These are phyloP conservation scores for Brachionus manjavacas DNA, from an alignment of 1,140 invertebrate species.

Conservation along the genomic window DNA sequence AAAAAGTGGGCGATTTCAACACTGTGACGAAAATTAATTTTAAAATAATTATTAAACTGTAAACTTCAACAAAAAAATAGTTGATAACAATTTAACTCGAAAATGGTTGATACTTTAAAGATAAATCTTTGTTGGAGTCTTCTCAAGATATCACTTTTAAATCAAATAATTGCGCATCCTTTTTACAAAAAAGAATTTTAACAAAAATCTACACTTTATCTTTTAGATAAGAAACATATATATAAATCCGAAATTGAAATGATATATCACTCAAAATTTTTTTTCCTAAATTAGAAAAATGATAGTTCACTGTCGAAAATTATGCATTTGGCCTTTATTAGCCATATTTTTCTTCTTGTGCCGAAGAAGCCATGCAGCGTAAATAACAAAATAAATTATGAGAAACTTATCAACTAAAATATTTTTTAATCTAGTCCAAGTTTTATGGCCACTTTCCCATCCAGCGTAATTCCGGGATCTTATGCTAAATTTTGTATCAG, in stretches of 20 bases:
- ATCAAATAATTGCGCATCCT: conserved; percentile 26
- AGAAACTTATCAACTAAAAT: background rate
- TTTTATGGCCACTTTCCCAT: conserved; percentile 22
- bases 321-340: background rate
- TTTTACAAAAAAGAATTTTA: background rate
- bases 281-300: background rate
- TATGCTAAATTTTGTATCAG: conserved; percentile 26
- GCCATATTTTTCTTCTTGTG: background rate
- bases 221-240: background rate
- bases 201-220: conserved; percentile 6
- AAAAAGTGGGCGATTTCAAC: conserved; percentile 1
- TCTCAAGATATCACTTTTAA: conserved; percentile 31
- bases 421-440: background rate
- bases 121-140: conserved; percentile 2
- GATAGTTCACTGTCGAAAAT: background rate
- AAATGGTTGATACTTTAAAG: background rate
- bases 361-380: conserved; percentile 4
- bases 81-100: background rate
- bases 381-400: background rate
- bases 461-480: background rate
- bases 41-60: background rate
- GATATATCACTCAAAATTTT: background rate
- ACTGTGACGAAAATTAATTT: background rate
- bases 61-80: background rate
- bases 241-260: background rate